A percentile compares a stretch with the other conserved stretches of the same genome.
Evolutionary conservation across 1,140 invertebrate genomes (phyloP).

Genomic region (Drosophila takahashii): DNA sequence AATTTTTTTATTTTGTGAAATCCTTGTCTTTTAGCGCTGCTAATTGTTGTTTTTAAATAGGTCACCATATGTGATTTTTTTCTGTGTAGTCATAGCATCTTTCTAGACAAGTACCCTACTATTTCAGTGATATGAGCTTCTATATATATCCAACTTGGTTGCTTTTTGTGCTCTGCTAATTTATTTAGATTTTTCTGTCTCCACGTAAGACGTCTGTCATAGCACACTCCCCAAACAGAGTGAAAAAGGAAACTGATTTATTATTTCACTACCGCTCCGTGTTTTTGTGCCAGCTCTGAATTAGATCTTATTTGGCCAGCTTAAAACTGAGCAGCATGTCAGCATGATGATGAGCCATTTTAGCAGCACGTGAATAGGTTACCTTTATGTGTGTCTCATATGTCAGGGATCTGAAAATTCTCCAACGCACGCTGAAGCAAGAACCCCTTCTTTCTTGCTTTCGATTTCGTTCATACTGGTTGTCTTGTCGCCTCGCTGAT

Average conservation of each 20-base stretch:
- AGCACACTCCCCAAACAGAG: slow-evolving; percentile 14
- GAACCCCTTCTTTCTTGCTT: too few relatives aligned
- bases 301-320: slow-evolving; percentile 22
- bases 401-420: not conserved
- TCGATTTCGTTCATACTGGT: not conserved
- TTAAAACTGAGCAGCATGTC: slow-evolving; percentile 3
- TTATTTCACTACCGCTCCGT: slow-evolving; percentile 13
- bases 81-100: not conserved
- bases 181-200: slow-evolving; percentile 36
- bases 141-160: slow-evolving; percentile 9
- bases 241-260: slow-evolving; percentile 36
- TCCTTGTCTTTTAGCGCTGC: too few relatives aligned
- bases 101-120: not conserved
- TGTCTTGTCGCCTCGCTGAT: slow-evolving; percentile 24
- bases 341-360: slow-evolving; percentile 3
- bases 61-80: not conserved
- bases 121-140: slow-evolving; percentile 5
- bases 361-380: slow-evolving; percentile 30
- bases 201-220: slow-evolving; percentile 35
- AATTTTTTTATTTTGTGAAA: too few relatives aligned
- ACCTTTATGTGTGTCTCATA: not conserved
- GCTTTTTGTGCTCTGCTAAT: slow-evolving; percentile 25
- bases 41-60: too few relatives aligned
- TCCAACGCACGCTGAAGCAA: not conserved
- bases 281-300: slow-evolving; percentile 11